A percentile compares a stretch with the other conserved stretches of the same genome.
Conservation (phyloP, 35 echinoderm and acorn worm genomes). For the Anneissia japonica region DNA sequence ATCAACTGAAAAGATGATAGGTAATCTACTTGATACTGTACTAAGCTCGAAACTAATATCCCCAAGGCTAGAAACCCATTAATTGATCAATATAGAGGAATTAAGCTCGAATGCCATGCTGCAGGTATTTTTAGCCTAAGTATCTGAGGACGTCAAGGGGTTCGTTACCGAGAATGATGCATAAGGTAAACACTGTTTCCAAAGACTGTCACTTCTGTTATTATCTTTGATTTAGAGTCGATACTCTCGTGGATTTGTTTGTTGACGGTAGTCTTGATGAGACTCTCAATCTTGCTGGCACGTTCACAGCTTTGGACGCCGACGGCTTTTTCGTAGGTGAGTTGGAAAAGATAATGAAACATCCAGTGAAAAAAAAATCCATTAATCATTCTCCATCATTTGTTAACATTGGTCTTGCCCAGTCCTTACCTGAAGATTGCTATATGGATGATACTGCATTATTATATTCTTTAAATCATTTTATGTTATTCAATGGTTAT, state of each 20-base stretch:
- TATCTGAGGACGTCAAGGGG: not conserved
- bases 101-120: not conserved
- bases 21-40: not conserved
- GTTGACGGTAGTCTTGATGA: not conserved
- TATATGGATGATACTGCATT: too few species aligned
- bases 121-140: not conserved
- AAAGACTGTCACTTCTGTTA: not conserved
- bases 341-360: too few species aligned
- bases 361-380: too few species aligned
- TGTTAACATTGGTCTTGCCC: too few species aligned
- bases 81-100: not conserved
- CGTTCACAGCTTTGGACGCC: slow-evolving; percentile 30
- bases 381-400: too few species aligned
- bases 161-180: not conserved
- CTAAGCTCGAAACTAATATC: not conserved
- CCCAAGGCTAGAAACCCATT: not conserved
- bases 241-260: not conserved
- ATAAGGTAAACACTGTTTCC: not conserved
- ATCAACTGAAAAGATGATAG: not conserved
- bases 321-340: slow-evolving; percentile 11
- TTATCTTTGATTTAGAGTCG: not conserved
- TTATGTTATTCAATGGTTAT: too few species aligned
- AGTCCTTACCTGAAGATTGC: too few species aligned
- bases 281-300: slow-evolving; percentile 12
- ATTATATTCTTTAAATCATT: too few species aligned